Conservation (phyloP, 2,888 invertebrate genomes). For the Agrotis clavis region DNA sequence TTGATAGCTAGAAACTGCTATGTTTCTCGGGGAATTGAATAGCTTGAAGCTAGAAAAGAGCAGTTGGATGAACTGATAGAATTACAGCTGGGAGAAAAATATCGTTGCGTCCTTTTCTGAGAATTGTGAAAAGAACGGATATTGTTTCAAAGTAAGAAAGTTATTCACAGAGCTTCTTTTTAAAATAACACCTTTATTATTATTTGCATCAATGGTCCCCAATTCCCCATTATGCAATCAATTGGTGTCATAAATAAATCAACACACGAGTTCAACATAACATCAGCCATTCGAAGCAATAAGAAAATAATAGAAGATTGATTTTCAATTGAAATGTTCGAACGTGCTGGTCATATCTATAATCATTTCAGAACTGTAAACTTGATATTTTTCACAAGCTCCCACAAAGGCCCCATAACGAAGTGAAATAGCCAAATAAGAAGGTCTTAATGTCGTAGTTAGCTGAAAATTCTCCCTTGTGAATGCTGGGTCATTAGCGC, state of each 20-base stretch:
- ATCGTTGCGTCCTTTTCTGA: constrained; percentile 2
- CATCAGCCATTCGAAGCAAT: constrained; percentile 7
- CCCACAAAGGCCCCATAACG: constrained; percentile 86
- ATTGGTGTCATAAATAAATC: constrained; percentile 22
- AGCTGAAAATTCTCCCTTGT: constrained; percentile 87
- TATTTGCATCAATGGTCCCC: neutral
- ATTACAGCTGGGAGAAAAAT: constrained; percentile 36
- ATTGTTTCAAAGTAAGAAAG: constrained; percentile 7
- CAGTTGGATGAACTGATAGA: constrained; percentile 38
- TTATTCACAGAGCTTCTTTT: neutral
- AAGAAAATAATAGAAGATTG: constrained; percentile 26
- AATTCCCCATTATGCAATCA: neutral
- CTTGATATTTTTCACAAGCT: constrained; percentile 79
- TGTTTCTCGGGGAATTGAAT: constrained; percentile 28
- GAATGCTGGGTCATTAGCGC: constrained; percentile 89
- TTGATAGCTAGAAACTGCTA: constrained; percentile 20
- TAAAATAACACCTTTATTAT: neutral
- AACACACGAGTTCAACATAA: neutral
- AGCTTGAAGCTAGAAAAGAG: constrained; percentile 26
- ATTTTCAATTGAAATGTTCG: constrained; percentile 46
- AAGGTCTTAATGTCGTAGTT: constrained; percentile 89
- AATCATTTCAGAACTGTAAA: constrained; percentile 66
- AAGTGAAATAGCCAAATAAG: constrained; percentile 89
- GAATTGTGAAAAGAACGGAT: constrained; percentile 10
- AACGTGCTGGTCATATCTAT: constrained; percentile 56